Evolutionary conservation across 2,888 invertebrate genomes (phyloP), one percentile per base, ranked within the genome.

Genomic region (Eilema depressum): DNA sequence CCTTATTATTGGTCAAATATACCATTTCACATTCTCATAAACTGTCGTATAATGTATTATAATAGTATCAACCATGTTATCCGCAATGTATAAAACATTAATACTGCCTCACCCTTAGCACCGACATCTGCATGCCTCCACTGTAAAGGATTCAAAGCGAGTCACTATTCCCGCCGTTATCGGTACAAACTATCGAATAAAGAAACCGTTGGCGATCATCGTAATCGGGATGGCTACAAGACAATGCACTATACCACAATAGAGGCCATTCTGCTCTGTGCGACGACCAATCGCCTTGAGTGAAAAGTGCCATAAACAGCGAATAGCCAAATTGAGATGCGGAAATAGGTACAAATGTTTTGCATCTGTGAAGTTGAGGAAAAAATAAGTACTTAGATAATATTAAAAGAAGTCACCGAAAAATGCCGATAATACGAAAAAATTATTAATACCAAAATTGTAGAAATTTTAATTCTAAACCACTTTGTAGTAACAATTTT

Each of bases 271-370:
- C 87, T 82, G 83, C 83, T 82, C 85, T 84, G 81, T 80, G 79
- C 81, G 80, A 85, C 87, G 88, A 89, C 92, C 93, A 94, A 94
- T 95, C 93, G 91, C 80, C 88, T 87, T 94, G 94, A 95, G 94
- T 95, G 94, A 95, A 94, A 93, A 92, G 91, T 92, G 93, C 93
- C 93, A 94, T 94, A 93, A 93, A 93, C 89, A 90, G 82, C 77
- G 86, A 90, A 88, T 87, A 82, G 85, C 85, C 84, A 86, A 81
- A 82, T 79, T 80, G 69, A 82, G 78, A 81, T 80, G 83, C 75
- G 78, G 76, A 79, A 78, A 75, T 83, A 86, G 85, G 86, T 78
- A 81, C 69, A 83, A 75, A 80, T 78, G 75, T 77, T 79, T 75
- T 79, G 81, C 82, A 79, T 84, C 83, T 82, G 76, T 80, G 83